Percentiles rank a stretch among this genome's conserved stretches.
phyloP scores from a whole-genome alignment of 2,797 vertebrate genomes.

The Stomatorhinus walkeri region DNA sequence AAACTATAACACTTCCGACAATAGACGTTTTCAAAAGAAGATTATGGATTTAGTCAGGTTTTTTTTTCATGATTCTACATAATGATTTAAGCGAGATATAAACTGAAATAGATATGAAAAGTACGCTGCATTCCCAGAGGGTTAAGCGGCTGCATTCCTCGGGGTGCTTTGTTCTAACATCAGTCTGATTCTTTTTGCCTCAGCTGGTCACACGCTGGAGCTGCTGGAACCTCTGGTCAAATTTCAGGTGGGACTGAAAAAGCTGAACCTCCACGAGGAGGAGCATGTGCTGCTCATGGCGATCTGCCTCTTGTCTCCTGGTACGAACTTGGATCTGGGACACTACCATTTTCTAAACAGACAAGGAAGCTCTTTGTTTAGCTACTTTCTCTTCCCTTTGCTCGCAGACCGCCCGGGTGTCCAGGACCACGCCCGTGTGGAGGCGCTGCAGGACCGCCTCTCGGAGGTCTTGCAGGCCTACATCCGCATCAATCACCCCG shows the following conservation, averaged over 20 bases:
- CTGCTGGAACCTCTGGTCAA: conserved; percentile 89
- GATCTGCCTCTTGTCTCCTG: conserved; percentile 94
- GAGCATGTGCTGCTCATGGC: conserved; percentile 94
- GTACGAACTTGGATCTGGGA: conserved; percentile 42
- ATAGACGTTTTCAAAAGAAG: too few relatives aligned
- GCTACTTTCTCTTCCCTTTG: not conserved
- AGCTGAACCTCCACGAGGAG: conserved; percentile 77
- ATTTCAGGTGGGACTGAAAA: conserved; percentile 94
- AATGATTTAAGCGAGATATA: not conserved
- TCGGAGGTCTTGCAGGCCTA: conserved; percentile 79
- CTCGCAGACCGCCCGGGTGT: conserved; percentile 81
- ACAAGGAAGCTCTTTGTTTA: not conserved
- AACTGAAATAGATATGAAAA: not conserved
- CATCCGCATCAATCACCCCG: conserved; percentile 75
- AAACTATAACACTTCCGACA: too few relatives aligned
- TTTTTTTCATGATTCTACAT: not conserved
- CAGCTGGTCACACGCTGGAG: conserved; percentile 82
- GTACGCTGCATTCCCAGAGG: not conserved
- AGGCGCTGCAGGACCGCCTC: conserved; percentile 80
- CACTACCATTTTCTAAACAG: not conserved
- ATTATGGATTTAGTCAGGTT: not conserved
- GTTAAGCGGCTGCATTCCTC: not conserved
- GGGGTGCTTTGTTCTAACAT: not conserved
- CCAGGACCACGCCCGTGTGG: conserved; percentile 75
- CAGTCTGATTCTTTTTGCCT: conserved; percentile 11